These are phyloP conservation scores for Sebastes paucispinis DNA, from an alignment of 2,797 vertebrate genomes.

Conservation along the genomic window DNA sequence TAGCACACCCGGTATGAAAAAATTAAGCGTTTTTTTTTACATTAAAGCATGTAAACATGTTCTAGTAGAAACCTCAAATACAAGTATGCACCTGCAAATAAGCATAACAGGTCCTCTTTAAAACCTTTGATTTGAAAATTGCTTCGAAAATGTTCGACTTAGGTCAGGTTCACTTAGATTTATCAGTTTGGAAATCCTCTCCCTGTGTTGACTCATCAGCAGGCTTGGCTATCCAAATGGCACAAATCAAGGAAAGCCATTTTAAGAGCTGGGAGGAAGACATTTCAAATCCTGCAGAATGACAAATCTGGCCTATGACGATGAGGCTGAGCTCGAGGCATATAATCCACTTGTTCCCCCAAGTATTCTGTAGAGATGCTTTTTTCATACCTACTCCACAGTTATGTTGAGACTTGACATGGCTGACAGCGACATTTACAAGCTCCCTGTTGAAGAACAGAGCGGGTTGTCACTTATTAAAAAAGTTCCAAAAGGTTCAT, in stretches of 20 bases:
- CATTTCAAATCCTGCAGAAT: slow-evolving; percentile 58
- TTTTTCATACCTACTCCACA: slow-evolving; percentile 24
- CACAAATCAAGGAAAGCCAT: slow-evolving; percentile 53
- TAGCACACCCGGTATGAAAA: too few relatives aligned
- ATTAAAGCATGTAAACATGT: too few relatives aligned
- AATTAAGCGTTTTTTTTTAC: accelerated
- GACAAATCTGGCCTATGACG: slow-evolving; percentile 54
- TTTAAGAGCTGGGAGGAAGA: slow-evolving; percentile 49
- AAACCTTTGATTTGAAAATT: slow-evolving; percentile 17
- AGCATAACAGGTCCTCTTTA: background rate
- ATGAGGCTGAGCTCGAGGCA: slow-evolving; percentile 39
- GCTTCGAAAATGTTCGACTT: background rate
- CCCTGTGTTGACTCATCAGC: slow-evolving; percentile 35
- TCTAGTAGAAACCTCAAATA: too few relatives aligned
- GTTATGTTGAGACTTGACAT: slow-evolving; percentile 30
- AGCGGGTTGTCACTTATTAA: slow-evolving; percentile 20
- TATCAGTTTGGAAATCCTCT: slow-evolving; percentile 30
- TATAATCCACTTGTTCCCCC: slow-evolving; percentile 59
- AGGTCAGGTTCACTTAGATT: slow-evolving; percentile 18
- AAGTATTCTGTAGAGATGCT: slow-evolving; percentile 47
- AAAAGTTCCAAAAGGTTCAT: slow-evolving; percentile 6
- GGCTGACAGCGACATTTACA: slow-evolving; percentile 17
- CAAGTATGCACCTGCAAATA: too few relatives aligned
- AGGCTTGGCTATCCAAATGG: slow-evolving; percentile 33
- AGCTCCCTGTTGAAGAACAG: slow-evolving; percentile 6